Evolutionary conservation across 2,888 invertebrate species (phyloP).

Genomic region (Cremastinae sp.): DNA sequence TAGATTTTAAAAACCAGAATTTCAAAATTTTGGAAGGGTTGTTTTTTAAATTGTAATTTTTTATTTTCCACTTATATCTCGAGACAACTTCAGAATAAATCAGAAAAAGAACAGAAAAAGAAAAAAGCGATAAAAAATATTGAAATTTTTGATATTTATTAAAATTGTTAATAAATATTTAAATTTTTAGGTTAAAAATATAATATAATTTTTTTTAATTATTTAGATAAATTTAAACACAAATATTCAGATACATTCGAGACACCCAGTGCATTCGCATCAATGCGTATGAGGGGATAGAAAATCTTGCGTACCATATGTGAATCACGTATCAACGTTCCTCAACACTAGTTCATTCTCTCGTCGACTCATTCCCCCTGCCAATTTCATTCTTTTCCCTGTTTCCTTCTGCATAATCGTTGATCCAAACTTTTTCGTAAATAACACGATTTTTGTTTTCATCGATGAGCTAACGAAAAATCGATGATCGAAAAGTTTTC

Average conservation of each 20-base stretch:
- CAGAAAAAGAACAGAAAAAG: too few relatives aligned
- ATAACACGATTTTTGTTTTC: slow-evolving; percentile 4
- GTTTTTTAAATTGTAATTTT: too few relatives aligned
- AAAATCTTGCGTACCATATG: slow-evolving; percentile 57
- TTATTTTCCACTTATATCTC: not conserved
- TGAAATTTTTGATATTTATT: too few relatives aligned
- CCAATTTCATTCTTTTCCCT: not conserved
- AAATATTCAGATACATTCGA: too few relatives aligned
- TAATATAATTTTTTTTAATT: too few relatives aligned
- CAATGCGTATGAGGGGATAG: slow-evolving; percentile 22
- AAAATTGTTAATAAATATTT: not conserved
- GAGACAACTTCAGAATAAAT: too few relatives aligned
- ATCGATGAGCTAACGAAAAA: slow-evolving; percentile 15
- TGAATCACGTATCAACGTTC: slow-evolving; percentile 55
- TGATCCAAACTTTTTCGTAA: slow-evolving; percentile 8
- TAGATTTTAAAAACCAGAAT: too few relatives aligned
- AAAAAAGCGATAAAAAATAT: too few relatives aligned
- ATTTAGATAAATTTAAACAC: too few relatives aligned
- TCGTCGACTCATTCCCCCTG: slow-evolving; percentile 6
- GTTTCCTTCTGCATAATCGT: slow-evolving; percentile 26
- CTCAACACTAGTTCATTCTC: slow-evolving; percentile 24
- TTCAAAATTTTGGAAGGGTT: too few relatives aligned
- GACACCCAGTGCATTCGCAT: not conserved
- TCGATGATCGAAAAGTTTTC: slow-evolving; percentile 21
- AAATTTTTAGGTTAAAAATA: too few relatives aligned